Evolutionary conservation across 2,888 invertebrate genomes (phyloP).

Genomic region (Zaprionus obscuricornis): DNA sequence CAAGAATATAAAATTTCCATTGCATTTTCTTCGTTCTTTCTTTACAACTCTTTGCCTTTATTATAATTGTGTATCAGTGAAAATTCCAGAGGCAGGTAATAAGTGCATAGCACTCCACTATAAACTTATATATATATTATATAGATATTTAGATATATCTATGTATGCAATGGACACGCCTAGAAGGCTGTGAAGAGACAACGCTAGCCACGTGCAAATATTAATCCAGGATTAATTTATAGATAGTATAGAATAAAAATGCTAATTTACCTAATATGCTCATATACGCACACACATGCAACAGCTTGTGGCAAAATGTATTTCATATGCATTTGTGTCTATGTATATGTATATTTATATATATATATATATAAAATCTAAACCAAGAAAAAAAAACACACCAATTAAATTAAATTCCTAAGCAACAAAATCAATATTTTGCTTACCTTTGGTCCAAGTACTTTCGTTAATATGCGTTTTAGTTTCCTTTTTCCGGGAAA

Average conservation of each 20-base stretch:
- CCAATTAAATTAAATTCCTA: not conserved
- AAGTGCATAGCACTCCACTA: not conserved
- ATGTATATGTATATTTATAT: too few relatives aligned
- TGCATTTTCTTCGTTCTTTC: too few relatives aligned
- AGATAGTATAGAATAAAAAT: not conserved
- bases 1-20: too few relatives aligned
- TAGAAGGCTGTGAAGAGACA: not conserved
- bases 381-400: not conserved
- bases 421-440: constrained; percentile 46
- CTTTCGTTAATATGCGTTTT: constrained; percentile 10
- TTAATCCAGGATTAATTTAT: constrained; percentile 22
- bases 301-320: constrained; percentile 45
- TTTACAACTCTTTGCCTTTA: not conserved
- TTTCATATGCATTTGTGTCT: too few relatives aligned
- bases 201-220: constrained; percentile 40
- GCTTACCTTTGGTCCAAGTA: constrained; percentile 50
- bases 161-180: constrained; percentile 35
- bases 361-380: constrained; percentile 6
- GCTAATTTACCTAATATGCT: not conserved
- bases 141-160: not conserved
- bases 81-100: constrained; percentile 18
- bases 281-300: constrained; percentile 29
- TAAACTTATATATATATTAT: not conserved
- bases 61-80: not conserved
- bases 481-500: constrained; percentile 20